Conservation (phyloP, 2,888 invertebrate species). For the Heliconius ismenius region DNA sequence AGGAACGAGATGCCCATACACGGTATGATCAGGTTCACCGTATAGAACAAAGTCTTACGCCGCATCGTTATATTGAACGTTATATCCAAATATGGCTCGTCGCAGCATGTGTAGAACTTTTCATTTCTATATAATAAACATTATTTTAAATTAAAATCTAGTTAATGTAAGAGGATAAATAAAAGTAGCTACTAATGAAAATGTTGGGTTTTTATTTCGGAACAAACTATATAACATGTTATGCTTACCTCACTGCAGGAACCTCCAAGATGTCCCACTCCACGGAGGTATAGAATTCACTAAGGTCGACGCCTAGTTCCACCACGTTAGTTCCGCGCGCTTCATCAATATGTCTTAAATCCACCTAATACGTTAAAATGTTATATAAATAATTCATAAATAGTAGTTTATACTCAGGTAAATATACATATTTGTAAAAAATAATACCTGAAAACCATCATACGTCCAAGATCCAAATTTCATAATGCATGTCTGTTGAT, state of each 20-base stretch:
- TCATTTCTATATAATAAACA: constrained; percentile 85
- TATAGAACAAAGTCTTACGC: constrained; percentile 97
- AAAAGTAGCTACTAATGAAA: not conserved
- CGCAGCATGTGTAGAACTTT: constrained; percentile 97
- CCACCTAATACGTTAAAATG: constrained; percentile 83
- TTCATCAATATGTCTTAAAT: constrained; percentile 95
- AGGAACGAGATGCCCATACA: constrained; percentile 98
- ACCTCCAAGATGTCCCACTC: constrained; percentile 99
- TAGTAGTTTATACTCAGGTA: not conserved
- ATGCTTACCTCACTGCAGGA: constrained; percentile 89
- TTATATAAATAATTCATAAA: not conserved
- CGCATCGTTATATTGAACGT: constrained; percentile 99
- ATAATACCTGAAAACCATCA: constrained; percentile 92
- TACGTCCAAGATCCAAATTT: constrained; percentile 97
- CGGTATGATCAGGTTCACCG: constrained; percentile 97
- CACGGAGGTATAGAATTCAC: constrained; percentile 98
- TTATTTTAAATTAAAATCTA: not conserved
- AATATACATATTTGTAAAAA: not conserved
- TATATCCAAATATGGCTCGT: constrained; percentile 96
- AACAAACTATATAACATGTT: not conserved
- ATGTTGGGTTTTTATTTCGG: not conserved
- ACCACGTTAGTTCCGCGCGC: constrained; percentile 93
- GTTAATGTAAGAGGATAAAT: too few relatives aligned
- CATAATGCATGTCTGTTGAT: constrained; percentile 95
- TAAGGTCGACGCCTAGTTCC: constrained; percentile 96